Base-by-base conservation (phyloP, 2,888 invertebrate species). In the Cephus nigrinus region DNA sequence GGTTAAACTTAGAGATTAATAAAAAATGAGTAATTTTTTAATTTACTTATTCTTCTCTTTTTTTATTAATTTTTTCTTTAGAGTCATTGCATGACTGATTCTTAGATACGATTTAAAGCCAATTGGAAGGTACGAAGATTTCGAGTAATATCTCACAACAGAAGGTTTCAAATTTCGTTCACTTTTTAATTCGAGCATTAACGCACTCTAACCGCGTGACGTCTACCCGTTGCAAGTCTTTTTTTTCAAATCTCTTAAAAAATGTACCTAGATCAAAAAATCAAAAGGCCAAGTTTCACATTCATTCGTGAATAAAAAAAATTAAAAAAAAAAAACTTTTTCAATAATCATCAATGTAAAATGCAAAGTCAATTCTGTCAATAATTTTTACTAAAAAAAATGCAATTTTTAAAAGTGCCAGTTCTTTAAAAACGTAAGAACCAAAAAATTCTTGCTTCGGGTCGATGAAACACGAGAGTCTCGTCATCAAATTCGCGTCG, bases 31-130 rank as follows among this genome's bases (percentile, higher is more conserved):
- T 23, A 9, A 23, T 23, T 55, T 23, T 23, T 55, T 23, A 23
- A 1, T 23, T 55, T 55, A 55, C 35, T 73, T 40, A 33, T 69
- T 68, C 74, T 23, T 40, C 55, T n/a, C 34, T 35, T 69, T 75
- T 68, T 34, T 69, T 68, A 31, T 75, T 36, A n/a, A 75, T 72
- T 31, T 68, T 69, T 36, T 76, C 84, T 89, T 89, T 88, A 88
- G 85, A 88, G 89, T 89, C 89, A 88, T 86, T 87, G 82, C 77
- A 86, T 89, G 88, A 89, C 89, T 89, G 86, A 84, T 88, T 85
- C 87, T 86, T 89, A 88, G 84, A 85, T 87, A 86, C 86, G 84
- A 87, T 85, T 86, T 89, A 89, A 89, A 89, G 88, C 89, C 89
- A 88, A 89, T 89, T 87, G 85, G 85, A 88, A 89, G 88, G 89